These are phyloP conservation scores for Sinella curviseta DNA, from an alignment of 1,140 invertebrate species.

Conservation along the genomic window DNA sequence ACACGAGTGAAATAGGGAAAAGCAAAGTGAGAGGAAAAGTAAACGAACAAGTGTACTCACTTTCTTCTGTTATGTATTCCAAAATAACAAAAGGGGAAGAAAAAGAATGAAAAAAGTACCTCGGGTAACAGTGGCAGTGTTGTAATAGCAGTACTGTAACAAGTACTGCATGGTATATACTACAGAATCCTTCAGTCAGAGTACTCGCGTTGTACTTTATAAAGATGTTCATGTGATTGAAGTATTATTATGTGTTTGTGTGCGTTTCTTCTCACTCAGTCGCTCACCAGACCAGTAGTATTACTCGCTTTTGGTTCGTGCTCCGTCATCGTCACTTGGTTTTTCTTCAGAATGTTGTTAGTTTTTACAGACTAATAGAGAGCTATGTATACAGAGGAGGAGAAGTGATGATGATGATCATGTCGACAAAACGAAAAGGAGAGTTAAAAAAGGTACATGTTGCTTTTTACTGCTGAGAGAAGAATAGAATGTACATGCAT, in stretches of 20 bases:
- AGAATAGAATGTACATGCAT: neutral
- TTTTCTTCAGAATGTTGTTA: neutral
- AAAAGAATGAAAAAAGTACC: no score
- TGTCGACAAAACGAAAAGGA: neutral
- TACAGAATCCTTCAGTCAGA: neutral
- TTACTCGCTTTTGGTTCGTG: neutral
- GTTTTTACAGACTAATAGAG: neutral
- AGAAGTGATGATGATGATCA: no score
- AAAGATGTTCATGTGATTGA: neutral
- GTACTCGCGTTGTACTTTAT: neutral
- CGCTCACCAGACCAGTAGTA: no score
- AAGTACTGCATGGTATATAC: no score
- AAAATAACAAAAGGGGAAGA: neutral
- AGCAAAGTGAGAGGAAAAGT: neutral
- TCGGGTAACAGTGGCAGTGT: no score
- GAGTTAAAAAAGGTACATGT: constrained; percentile 23
- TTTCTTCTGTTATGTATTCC: neutral
- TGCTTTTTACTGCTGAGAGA: neutral
- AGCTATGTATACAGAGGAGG: neutral
- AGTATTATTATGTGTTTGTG: neutral
- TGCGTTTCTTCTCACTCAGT: neutral
- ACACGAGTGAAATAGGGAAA: no score
- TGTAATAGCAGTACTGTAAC: no score
- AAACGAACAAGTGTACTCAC: neutral
- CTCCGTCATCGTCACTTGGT: constrained; percentile 3